Evolutionary conservation across 2,888 invertebrate species (phyloP), one percentile per base, ranked within the genome.

Genomic region (Brenthis hecate): DNA sequence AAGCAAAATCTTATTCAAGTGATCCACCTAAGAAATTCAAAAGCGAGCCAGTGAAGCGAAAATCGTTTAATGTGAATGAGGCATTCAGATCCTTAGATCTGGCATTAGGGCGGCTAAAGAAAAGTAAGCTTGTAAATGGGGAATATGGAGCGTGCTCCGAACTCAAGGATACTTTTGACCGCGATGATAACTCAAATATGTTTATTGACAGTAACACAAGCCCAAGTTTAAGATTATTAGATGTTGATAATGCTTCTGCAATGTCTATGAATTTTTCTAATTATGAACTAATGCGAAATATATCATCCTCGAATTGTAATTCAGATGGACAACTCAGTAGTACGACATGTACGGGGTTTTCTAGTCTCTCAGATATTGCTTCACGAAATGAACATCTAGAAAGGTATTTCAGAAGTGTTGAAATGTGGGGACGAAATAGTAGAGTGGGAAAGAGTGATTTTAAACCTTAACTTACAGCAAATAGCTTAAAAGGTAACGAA

Each of bases 251-350:
- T 71, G 76, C 81, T 14, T 91, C 91, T 0, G 71, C 86, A 43
- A 84, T 89, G 81, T 91, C 91, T 1, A 86, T 89, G 84, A 88
- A 91, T 71, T 90, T 92, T 73, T 92, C 92, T 1, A 87, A 91
- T 72, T 92, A 91, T 69, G 92, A 92, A 75, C 75, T 92, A 50
- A 81, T 86, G 76, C 82, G 92, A 5, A 91, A 92, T 69, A 74
- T 92, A 58, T 91, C 92, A 6, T 81, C 78, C 28, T 82, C 85
- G 2, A 88, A 87, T 68, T 90, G 88, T 63, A 84, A 85, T 74
- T 90, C 89, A 0, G 91, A 89, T 28, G 87, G 82, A n/a, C 85
- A 84, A 0, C 80, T 83, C 71, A 91, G 91, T 70, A 85, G 82
- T 43, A 82, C 82, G 48, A 86, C 89, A 0, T 80, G 84, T 74